Evolutionary conservation across 2,888 invertebrate species (phyloP).

Genomic region (Callinectes sapidus): DNA sequence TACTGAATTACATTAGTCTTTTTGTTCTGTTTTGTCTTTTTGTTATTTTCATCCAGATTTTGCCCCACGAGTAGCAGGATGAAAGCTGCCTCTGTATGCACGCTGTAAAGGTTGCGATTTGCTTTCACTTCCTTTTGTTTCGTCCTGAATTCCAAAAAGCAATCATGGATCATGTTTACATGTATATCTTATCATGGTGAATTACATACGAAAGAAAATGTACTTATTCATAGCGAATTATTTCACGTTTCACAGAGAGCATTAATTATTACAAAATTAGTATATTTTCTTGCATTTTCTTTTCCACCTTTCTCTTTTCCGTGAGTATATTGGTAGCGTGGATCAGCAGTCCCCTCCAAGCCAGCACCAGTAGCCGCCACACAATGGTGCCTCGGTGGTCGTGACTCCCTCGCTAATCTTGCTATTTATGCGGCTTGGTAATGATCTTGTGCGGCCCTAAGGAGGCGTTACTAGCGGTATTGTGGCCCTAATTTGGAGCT

Average conservation of each 20-base stretch:
- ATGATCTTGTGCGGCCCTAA: conserved; percentile 1
- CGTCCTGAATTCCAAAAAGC: too few relatives aligned
- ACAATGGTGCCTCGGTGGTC: background rate
- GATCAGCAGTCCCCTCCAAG: background rate
- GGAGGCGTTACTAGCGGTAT: conserved; percentile 13
- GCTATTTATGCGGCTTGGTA: conserved; percentile 16
- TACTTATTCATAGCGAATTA: background rate
- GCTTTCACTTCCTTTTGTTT: too few relatives aligned
- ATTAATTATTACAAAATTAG: background rate
- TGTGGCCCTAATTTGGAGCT: conserved; percentile 13
- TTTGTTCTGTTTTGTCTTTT: too few relatives aligned
- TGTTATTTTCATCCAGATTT: too few relatives aligned
- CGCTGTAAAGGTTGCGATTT: too few relatives aligned
- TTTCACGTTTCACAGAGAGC: background rate
- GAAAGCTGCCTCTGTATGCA: too few relatives aligned
- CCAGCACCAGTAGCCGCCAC: background rate
- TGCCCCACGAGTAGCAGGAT: too few relatives aligned
- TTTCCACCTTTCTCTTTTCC: background rate
- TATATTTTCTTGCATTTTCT: background rate
- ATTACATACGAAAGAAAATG: background rate
- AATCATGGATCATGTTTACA: too few relatives aligned
- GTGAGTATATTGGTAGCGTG: background rate
- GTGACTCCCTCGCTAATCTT: conserved; percentile 29
- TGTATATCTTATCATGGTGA: too few relatives aligned
- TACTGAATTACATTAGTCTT: too few relatives aligned